Percentiles rank a stretch among this genome's conserved stretches.
phyloP scores from a whole-genome alignment of 2,797 vertebrate species.

The Lutjanus campechanus region DNA sequence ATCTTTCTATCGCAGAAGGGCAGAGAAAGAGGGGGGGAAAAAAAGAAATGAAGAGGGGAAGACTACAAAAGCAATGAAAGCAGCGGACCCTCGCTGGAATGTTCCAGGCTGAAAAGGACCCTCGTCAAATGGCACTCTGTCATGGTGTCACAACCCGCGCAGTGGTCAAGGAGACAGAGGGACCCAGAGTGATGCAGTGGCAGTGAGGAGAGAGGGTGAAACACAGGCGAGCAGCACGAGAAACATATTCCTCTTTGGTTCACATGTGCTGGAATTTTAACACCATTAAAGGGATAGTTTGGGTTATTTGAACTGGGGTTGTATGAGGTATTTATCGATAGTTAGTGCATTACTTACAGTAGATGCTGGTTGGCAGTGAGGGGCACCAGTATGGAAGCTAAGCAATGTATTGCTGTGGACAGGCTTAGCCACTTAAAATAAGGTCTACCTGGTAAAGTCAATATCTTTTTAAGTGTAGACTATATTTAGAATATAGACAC shows the following conservation, averaged over 20 bases:
- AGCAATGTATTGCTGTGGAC: neutral
- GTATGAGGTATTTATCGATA: too few relatives aligned
- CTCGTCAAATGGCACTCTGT: slow-evolving; percentile 57
- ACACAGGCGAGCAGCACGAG: slow-evolving; percentile 1
- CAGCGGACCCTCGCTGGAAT: slow-evolving; percentile 34
- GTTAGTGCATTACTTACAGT: too few relatives aligned
- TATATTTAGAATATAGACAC: too few relatives aligned
- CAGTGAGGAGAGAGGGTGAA: slow-evolving; percentile 6
- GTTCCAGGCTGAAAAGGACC: slow-evolving; percentile 46
- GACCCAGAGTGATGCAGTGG: slow-evolving; percentile 13
- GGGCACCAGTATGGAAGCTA: too few relatives aligned
- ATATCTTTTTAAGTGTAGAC: too few relatives aligned
- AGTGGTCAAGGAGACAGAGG: slow-evolving; percentile 45
- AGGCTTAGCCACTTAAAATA: too few relatives aligned
- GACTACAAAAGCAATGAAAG: slow-evolving; percentile 32
- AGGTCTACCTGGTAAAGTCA: too few relatives aligned
- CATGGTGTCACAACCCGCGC: slow-evolving; percentile 46
- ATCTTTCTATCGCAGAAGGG: slow-evolving; percentile 29
- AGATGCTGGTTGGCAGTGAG: too few relatives aligned
- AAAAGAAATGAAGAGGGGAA: slow-evolving; percentile 27
- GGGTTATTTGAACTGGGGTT: too few relatives aligned
- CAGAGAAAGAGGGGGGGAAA: slow-evolving; percentile 29
- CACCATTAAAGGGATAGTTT: neutral
- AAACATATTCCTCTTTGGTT: slow-evolving; percentile 16
- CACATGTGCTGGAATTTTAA: slow-evolving; percentile 19